Percentiles rank a stretch among this genome's conserved stretches.
Evolutionary conservation across 2,113 vertebrate genomes (phyloP).

Genomic region (Bucco capensis): DNA sequence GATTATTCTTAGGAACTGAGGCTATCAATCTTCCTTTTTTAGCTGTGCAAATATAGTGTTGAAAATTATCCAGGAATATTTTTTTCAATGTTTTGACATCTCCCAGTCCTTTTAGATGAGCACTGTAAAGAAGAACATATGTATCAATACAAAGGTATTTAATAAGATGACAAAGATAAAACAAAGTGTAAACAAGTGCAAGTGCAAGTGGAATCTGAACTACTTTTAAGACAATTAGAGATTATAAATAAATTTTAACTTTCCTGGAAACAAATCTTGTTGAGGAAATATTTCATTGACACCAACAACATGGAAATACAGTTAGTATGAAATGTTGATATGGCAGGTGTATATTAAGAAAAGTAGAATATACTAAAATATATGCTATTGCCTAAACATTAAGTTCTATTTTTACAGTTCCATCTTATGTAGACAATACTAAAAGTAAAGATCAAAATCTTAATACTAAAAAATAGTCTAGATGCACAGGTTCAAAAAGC

Average conservation of each 20-base stretch:
- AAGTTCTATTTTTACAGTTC: not conserved
- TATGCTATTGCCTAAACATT: not conserved
- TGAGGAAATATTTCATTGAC: not conserved
- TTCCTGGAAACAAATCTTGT: not conserved
- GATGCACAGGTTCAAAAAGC: not conserved
- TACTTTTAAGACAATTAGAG: not conserved
- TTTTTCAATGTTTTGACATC: conserved; percentile 17
- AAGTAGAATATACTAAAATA: not conserved
- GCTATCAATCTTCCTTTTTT: conserved; percentile 21
- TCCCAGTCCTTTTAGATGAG: not conserved
- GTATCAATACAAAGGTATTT: not conserved
- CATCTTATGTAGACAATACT: not conserved
- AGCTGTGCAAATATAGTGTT: not conserved
- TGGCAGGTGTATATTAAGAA: not conserved
- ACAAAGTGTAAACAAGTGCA: not conserved
- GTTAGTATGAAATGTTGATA: not conserved
- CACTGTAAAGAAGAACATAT: not conserved
- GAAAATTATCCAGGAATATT: conserved; percentile 15
- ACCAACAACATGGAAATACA: not conserved
- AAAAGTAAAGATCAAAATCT: not conserved
- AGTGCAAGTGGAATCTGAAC: not conserved
- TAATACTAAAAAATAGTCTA: not conserved
- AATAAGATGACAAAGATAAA: not conserved
- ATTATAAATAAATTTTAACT: not conserved
- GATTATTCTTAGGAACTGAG: not conserved